Evolutionary conservation across 1,140 invertebrate species (phyloP), one percentile per base, ranked within the genome.

Genomic region (Anoplophora glabripennis): DNA sequence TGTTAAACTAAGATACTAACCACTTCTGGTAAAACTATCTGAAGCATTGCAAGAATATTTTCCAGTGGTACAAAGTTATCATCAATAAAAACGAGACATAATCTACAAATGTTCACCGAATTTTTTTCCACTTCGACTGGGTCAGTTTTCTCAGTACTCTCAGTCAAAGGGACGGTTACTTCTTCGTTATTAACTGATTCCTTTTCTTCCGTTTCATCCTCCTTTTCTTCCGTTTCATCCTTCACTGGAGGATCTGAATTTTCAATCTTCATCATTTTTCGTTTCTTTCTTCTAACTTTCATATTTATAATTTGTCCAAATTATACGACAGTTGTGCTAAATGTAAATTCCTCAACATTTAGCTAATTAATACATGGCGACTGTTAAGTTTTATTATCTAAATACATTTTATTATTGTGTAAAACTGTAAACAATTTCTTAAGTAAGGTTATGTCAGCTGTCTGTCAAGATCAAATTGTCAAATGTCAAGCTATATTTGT

Each of bases 11-110:
- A 4, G 12, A 11, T 38, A 40, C 49, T 21, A 40, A 52, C 49
- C 12, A 52, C 49, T 40, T 52, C 49, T 52, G 49, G 49, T 7
- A 52, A 36, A 5, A 52, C 49, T 40, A 52, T 52, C 38, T 52
- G 49, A 10, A 52, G 49, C 49, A 52, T 52, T n/a, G 49, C 49
- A 17, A 52, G 12, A 17, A 52, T 40, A 9, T 52, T 52, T n/a
- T 40, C 21, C 36, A 52, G 36, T 38, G 49, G 49, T 11, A 38
- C 18, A 4, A 52, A 17, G 18, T 17, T 38, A 21, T 52, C 49
- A 9, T 52, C 49, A 9, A 52, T 52, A 40, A 52, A 52, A 15
- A 52, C 49, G 14, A 52, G 49, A 10, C 49, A 52, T n/a, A 52
- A 37, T n/a, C 49, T 52, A 21, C 49, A 52, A 17, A 52, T 52